Conservation (phyloP, 1,140 invertebrate genomes). For the Drosophila chauvacae region DNA sequence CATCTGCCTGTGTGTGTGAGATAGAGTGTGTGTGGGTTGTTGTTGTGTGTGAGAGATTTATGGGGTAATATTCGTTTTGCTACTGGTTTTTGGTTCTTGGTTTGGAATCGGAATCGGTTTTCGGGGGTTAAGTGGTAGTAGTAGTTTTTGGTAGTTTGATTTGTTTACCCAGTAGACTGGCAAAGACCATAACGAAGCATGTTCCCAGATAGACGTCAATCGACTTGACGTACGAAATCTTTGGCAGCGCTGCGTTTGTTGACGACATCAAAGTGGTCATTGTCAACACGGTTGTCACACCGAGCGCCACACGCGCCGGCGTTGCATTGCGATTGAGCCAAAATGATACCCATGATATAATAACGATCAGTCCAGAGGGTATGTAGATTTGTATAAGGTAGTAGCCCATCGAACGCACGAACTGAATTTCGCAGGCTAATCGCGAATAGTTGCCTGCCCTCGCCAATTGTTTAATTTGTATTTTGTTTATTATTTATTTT, state of each 20-base stretch:
- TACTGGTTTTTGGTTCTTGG: constrained; percentile 52
- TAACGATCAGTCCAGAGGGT: constrained; percentile 98
- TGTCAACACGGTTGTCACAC: constrained; percentile 98
- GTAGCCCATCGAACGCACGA: constrained; percentile 99
- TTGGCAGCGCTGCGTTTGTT: constrained; percentile 98
- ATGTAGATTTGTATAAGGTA: constrained; percentile 99
- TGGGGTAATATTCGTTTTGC: constrained; percentile 57
- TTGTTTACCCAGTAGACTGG: constrained; percentile 94
- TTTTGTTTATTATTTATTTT: constrained; percentile 25
- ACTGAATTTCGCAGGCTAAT: constrained; percentile 98
- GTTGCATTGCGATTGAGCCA: constrained; percentile 97
- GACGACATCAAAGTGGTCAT: constrained; percentile 99
- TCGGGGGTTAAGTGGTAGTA: constrained; percentile 47
- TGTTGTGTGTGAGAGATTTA: constrained; percentile 43
- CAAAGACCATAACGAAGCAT: constrained; percentile 99
- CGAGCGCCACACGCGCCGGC: constrained; percentile 97
- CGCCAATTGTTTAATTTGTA: constrained; percentile 19
- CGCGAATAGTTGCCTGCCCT: constrained; percentile 97
- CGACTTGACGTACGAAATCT: constrained; percentile 99
- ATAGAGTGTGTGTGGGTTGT: constrained; percentile 34
- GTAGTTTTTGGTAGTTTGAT: constrained; percentile 47
- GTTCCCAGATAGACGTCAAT: constrained; percentile 99
- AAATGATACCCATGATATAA: constrained; percentile 99
- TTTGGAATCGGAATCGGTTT: constrained; percentile 50
- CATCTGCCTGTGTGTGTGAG: constrained; percentile 20